Base-by-base conservation (phyloP, 2,113 vertebrate species). In the Cheilinus undulatus region DNA sequence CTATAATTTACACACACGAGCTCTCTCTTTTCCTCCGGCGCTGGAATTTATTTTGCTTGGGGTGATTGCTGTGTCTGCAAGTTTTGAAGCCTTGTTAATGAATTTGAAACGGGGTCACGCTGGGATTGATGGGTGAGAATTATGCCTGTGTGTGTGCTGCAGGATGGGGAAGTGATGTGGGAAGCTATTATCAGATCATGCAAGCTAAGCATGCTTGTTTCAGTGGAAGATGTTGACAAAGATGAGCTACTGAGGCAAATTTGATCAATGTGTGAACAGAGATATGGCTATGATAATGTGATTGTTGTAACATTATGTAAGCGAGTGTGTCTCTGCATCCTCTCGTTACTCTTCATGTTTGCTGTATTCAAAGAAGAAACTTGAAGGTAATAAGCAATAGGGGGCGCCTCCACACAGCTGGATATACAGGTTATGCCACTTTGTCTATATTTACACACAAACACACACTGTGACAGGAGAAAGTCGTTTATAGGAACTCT, bases 361-460 rank as follows among this genome's bases (percentile, higher is more conserved):
- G 36, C 66, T 68, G 50, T 79, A 50, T 82, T 63, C 52, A 66
- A 34, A 68, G 65, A 24, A 40, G 40, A 73, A 72, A 79, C 58
- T 74, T 57, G 71, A 80, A 69, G 34, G 70, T 43, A 87, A 46
- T 63, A 87, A 80, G 88, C 95, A 70, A 95, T 53, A 96, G 96
- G 94, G 96, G 96, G 95, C 94, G 92, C 94, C 90, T 93, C 85
- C 50, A 85, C 86, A 91, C 93, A 92, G 78, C 85, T 70, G 85
- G 88, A 89, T 63, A 68, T 61, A 66, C 58, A 73, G 78, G 59
- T 59, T 59, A 56, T 38, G 56, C 69, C 53, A 50, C 36, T 51
- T 34, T 65, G 53, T 57, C 49, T 45, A 57, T 73, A 59, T 69
- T 65, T 54, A 53, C 43, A 69, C 61, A 53, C 59, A 76, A 42